Base-by-base conservation (phyloP, 2,797 vertebrate genomes). In the Glossophaga mutica region DNA sequence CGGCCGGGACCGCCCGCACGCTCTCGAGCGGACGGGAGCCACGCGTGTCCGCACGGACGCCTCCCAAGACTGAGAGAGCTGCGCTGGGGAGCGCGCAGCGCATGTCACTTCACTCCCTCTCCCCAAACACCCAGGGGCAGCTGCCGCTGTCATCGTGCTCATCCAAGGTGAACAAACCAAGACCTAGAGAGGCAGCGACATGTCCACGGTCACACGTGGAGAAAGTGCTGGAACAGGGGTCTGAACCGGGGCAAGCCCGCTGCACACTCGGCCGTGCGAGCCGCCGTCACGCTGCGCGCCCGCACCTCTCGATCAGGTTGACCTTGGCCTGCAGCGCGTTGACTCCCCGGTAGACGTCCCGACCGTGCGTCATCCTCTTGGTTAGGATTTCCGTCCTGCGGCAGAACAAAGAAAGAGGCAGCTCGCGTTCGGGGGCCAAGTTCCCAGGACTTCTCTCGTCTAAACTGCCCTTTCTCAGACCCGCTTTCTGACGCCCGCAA, bases 241-340 rank as follows among this genome's bases (percentile, higher is more conserved):
- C 0, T 16, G 39, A 52, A 22, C 85, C 34, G 1, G 21, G 14
- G 68, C 39, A 14, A 55, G 1, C 2, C 6, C 3, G 9, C 18
- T 2, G 7, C 44, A 14, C 34, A 10, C 32, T 46, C 68, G 14
- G n/a, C 11, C 19, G 29, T 34, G 18, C 5, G 42, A 14, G 5
- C 44, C 11, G 2, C 65, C 0, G 0, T 2, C 2, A 0, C 14
- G 7, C 39, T 42, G 42, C 1, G 5, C 2, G 22, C 55, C 57
- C 10, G 1, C 98, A 99, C 99, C 98, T 98, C 95, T 98, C 97
- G 59, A 99, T 99, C 1, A 99, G 97, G 10, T 96, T 96, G 79
- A 99, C 98, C 77, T 97, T 98, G 78, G 95, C 84, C 48, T 52
- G 81, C 15, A 98, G 48, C 68, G 82, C 94, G 3, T 88, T 95